Conservation (phyloP, 2,888 invertebrate species). For the Argynnis bischoffii region DNA sequence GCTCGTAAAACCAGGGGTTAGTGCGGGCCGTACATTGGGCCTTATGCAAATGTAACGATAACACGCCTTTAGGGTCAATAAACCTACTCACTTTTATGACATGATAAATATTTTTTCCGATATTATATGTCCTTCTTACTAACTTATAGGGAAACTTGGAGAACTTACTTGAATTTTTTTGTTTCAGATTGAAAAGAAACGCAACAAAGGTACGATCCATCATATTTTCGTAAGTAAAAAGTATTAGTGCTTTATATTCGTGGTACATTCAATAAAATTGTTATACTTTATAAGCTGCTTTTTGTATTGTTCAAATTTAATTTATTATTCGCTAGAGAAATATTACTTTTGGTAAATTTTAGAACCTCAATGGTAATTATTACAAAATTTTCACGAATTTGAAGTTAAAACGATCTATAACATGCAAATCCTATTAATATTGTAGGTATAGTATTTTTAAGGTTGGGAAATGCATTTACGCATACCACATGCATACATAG, state of each 20-base stretch:
- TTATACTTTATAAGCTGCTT: constrained; percentile 4
- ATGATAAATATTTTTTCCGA: constrained; percentile 77
- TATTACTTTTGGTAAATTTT: no score
- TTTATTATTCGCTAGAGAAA: background rate
- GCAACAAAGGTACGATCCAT: constrained; percentile 48
- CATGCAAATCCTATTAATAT: no score
- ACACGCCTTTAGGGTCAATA: constrained; percentile 78
- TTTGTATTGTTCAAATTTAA: background rate
- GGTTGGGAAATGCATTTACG: no score
- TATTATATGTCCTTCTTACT: constrained; percentile 48
- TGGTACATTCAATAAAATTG: constrained; percentile 8
- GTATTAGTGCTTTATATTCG: background rate
- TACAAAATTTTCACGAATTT: no score
- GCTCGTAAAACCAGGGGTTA: constrained; percentile 68
- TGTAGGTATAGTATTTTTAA: no score
- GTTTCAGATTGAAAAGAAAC: constrained; percentile 39
- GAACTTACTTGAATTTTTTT: constrained; percentile 39
- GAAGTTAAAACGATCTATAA: no score
- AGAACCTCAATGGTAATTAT: no score
- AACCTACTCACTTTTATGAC: constrained; percentile 76
- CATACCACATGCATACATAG: no score
- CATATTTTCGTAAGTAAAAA: constrained; percentile 11
- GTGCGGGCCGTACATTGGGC: constrained; percentile 53
- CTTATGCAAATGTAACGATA: constrained; percentile 79
- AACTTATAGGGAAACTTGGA: constrained; percentile 46